Evolutionary conservation across 2,888 invertebrate genomes (phyloP), one percentile per base, ranked within the genome.

Genomic region (Tiliacea aurago): DNA sequence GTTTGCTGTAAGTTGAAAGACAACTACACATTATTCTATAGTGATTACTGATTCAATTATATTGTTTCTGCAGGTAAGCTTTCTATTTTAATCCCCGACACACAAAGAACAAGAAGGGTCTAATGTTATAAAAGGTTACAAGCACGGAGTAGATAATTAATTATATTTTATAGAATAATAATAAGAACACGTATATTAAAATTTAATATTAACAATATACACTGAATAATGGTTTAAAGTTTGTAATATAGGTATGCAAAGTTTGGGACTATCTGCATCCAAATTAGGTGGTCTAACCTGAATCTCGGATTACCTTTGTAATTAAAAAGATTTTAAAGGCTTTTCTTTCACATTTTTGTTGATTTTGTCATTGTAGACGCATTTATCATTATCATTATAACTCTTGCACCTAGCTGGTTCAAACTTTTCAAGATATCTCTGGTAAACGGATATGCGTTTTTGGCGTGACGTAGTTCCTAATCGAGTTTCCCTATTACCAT

Each of bases 1-100:
- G 61, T 23, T 20, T 71, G 86, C 83, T 73, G 18, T 51, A 86
- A 82, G 77, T 41, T 63, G 45, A 28, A 59, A 71, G 68, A 66
- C 28, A 41, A 68, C n/a, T n/a, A 13, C 28, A 6, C 28, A 63
- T 28, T 45, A 7, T 28, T 43, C 41, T 61, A 6, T 43, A 10
- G 23, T 23, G 10, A 0, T 1, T 4, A n/a, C 51, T n/a, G 51
- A 37, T 37, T 37, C 3, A 10, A 49, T 49, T 20, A 49, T 20
- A 55, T 55, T 55, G 7, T 23, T 28, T 18, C 9, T 18, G 10
- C 1, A 4, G 1, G 18, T 28, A 56, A 10, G 20, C 11, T 33
- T 11, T 56, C 11, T 18, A 18, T 56, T 56, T 28, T 2, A 56
- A 20, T 13, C 20, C 20, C 1, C 13, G 33, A 58, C 4, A 37